These are phyloP conservation scores for Varroa destructor DNA, from an alignment of 1,140 invertebrate genomes.

Conservation along the genomic window DNA sequence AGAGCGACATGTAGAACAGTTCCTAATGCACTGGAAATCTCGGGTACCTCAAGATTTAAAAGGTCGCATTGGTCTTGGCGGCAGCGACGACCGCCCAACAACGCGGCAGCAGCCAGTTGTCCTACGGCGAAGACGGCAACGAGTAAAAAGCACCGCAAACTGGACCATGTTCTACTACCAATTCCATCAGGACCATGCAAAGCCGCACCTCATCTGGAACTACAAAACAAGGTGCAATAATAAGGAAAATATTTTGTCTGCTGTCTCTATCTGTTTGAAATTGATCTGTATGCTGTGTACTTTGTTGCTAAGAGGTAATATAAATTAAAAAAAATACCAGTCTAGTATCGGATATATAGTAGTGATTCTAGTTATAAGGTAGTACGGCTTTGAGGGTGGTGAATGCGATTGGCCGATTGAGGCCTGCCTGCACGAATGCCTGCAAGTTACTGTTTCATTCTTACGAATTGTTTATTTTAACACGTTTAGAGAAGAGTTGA, in stretches of 20 bases:
- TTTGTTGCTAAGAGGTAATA: no score
- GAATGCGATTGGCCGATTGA: no score
- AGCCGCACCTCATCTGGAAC: conserved; percentile 97
- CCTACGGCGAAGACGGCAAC: conserved; percentile 62
- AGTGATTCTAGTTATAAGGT: no score
- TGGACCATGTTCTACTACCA: conserved; percentile 89
- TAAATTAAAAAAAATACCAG: no score
- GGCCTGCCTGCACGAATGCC: no score
- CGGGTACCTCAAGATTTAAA: conserved; percentile 50
- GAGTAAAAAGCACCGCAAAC: conserved; percentile 81
- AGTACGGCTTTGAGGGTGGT: no score
- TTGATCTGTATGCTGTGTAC: no score
- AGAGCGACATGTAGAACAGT: conserved; percentile 50
- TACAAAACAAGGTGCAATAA: conserved; percentile 54
- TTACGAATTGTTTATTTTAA: conserved; percentile 33
- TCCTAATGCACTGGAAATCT: conserved; percentile 77
- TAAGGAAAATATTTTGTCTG: background rate
- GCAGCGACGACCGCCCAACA: conserved; percentile 36
- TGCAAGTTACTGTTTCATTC: background rate
- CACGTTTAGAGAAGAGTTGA: conserved; percentile 83
- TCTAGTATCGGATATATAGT: no score
- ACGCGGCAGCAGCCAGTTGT: conserved; percentile 62
- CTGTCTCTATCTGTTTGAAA: no score
- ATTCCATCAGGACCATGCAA: conserved; percentile 82
- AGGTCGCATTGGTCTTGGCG: conserved; percentile 42